A percentile compares a stretch with the other conserved stretches of the same genome.
These are phyloP conservation scores for Anabacerthia variegaticeps DNA, from an alignment of 2,797 vertebrate species.

Conservation along the genomic window DNA sequence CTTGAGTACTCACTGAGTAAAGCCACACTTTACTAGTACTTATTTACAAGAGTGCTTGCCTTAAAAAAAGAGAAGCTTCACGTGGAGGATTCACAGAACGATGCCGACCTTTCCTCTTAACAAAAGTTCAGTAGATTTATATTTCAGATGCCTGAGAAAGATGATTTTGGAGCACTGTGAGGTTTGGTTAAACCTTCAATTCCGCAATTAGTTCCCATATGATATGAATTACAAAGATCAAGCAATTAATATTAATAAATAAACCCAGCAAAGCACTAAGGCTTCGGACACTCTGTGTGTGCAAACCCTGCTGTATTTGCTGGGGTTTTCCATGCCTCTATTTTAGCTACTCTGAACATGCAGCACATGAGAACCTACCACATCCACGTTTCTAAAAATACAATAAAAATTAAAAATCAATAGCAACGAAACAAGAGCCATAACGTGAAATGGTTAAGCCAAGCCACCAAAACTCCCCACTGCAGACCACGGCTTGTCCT, in stretches of 20 bases:
- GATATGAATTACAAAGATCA: neutral
- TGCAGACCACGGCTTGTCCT: neutral
- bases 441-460: neutral
- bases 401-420: neutral
- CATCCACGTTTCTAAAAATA: slow-evolving; percentile 22
- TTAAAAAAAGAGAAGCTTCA: slow-evolving; percentile 22
- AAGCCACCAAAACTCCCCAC: neutral
- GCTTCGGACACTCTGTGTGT: neutral
- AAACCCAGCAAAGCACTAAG: neutral
- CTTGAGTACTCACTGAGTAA: neutral
- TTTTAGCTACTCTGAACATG: slow-evolving; percentile 41
- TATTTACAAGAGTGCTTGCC: neutral
- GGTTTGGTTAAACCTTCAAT: neutral
- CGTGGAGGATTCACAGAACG: slow-evolving; percentile 12
- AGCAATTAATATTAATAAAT: neutral
- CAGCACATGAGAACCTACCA: neutral
- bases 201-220: neutral
- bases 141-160: slow-evolving; percentile 22
- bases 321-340: slow-evolving; percentile 6
- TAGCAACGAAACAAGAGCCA: neutral
- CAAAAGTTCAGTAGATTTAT: slow-evolving; percentile 48
- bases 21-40: neutral
- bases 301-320: neutral
- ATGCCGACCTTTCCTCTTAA: slow-evolving; percentile 48
- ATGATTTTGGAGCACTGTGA: neutral